A percentile compares a stretch with the other conserved stretches of the same genome.
Conservation (phyloP, 1,140 invertebrate species). For the Steinernema khuongi region DNA sequence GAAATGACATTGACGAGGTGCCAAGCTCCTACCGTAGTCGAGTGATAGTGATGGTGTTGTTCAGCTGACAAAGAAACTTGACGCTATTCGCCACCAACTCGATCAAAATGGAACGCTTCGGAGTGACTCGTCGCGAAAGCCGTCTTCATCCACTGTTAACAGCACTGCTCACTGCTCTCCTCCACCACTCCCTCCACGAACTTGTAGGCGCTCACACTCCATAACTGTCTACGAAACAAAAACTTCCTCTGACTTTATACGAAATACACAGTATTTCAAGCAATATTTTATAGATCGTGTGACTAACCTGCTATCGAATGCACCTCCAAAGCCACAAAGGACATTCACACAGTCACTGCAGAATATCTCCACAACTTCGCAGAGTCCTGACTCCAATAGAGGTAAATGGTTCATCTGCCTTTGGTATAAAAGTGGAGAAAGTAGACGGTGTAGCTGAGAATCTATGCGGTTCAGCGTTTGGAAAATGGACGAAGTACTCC, state of each 20-base stretch:
- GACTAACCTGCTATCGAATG: neutral
- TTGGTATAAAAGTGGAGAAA: too few species aligned
- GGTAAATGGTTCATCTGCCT: too few species aligned
- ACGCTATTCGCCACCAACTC: neutral
- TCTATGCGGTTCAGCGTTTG: too few species aligned
- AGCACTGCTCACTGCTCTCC: neutral
- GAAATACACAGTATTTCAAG: too few species aligned
- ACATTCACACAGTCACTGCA: neutral
- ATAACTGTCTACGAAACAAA: neutral
- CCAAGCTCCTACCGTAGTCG: neutral
- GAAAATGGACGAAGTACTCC: too few species aligned
- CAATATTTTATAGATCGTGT: too few species aligned
- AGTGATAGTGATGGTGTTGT: neutral
- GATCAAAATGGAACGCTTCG: neutral
- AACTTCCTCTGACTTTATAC: neutral
- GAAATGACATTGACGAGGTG: constrained; percentile 1
- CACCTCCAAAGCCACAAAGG: neutral
- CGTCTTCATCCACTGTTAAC: too few species aligned
- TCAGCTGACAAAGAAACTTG: neutral
- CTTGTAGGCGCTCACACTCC: neutral
- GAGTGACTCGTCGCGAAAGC: too few species aligned
- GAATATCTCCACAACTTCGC: neutral
- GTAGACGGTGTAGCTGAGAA: too few species aligned
- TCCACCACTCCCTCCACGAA: neutral
- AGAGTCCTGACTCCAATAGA: too few species aligned